phyloP scores from a whole-genome alignment of 2,797 vertebrate species.

The Ctenopoma multispine region DNA sequence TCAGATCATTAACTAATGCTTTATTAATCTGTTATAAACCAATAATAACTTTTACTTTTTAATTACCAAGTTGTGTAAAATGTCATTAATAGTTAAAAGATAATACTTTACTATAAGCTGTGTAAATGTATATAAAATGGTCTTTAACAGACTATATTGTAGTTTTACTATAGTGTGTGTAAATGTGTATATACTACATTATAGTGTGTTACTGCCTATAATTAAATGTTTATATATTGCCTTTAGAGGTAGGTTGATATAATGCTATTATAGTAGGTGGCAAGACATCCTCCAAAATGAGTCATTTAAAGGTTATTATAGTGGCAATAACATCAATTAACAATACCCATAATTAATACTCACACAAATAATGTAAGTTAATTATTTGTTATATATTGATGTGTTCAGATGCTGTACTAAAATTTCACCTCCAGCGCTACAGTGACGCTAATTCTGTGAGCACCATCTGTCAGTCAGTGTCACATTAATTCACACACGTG shows the following conservation, averaged over 20 bases:
- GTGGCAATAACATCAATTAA: not conserved
- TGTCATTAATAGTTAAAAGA: too few relatives aligned
- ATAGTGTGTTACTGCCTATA: not conserved
- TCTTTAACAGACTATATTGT: not conserved
- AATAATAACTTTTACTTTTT: not conserved
- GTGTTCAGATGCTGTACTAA: not conserved
- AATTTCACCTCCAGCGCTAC: not conserved
- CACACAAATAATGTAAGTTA: too few relatives aligned
- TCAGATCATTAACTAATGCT: not conserved
- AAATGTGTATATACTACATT: too few relatives aligned
- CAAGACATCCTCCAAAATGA: too few relatives aligned
- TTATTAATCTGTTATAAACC: not conserved
- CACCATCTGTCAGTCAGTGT: not conserved
- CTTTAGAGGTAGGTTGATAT: not conserved
- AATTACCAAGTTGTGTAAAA: not conserved
- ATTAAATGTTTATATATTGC: not conserved
- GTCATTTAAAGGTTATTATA: not conserved
- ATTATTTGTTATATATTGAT: too few relatives aligned
- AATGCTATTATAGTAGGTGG: too few relatives aligned
- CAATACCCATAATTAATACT: too few relatives aligned
- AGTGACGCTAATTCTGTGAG: not conserved
- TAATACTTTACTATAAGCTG: too few relatives aligned
- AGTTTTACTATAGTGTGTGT: too few relatives aligned
- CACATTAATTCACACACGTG: not conserved
- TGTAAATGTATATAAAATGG: not conserved